These are phyloP conservation scores for Watsonalla cultraria DNA, from an alignment of 2,888 invertebrate species.

Conservation along the genomic window DNA sequence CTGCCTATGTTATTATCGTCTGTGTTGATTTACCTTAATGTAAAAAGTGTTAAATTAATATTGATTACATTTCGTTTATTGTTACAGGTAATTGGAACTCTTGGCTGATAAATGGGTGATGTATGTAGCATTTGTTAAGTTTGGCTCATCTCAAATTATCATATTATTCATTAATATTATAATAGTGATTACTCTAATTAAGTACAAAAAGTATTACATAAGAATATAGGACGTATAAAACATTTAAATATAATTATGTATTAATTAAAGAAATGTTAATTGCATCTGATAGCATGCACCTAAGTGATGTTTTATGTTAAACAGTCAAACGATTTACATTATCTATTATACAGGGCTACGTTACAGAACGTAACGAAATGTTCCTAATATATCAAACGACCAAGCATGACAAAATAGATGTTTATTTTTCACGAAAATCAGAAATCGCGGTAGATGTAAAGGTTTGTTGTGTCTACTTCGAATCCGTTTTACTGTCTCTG, in stretches of 20 bases:
- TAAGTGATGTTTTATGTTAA: too few species aligned
- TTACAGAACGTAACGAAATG: not conserved
- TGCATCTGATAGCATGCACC: too few species aligned
- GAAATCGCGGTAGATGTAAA: not conserved
- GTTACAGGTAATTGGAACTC: conserved; percentile 12
- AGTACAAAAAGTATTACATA: conserved; percentile 1
- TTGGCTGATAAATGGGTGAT: conserved; percentile 7
- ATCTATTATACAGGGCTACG: too few species aligned
- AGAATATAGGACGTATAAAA: not conserved
- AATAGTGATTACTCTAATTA: not conserved
- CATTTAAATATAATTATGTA: too few species aligned
- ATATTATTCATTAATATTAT: not conserved
- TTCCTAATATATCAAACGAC: not conserved
- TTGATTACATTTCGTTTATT: conserved; percentile 10
- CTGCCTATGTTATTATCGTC: too few species aligned
- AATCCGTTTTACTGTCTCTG: conserved; percentile 9
- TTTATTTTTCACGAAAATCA: not conserved
- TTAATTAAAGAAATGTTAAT: too few species aligned
- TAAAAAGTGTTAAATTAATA: too few species aligned
- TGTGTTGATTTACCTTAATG: too few species aligned
- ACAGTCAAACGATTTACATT: too few species aligned
- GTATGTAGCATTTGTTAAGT: conserved; percentile 8
- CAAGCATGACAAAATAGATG: not conserved
- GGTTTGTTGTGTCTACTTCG: not conserved
- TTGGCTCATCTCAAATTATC: conserved; percentile 34